A percentile compares a stretch with the other conserved stretches of the same genome.
These are phyloP conservation scores for Antheraea mylitta DNA, from an alignment of 1,140 invertebrate species.

Conservation along the genomic window DNA sequence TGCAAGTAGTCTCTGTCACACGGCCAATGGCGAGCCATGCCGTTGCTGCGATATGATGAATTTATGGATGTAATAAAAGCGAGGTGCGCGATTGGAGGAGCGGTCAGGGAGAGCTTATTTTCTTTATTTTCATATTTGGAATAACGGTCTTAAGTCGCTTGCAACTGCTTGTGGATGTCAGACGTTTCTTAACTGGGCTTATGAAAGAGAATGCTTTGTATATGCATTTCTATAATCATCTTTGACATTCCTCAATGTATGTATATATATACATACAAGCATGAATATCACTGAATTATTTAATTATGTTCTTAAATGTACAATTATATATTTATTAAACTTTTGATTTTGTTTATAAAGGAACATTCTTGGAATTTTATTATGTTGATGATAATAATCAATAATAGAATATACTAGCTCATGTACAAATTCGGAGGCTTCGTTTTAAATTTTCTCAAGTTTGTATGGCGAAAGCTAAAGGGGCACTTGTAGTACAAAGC, in stretches of 20 bases:
- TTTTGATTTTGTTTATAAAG: no score
- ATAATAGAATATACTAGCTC: background rate
- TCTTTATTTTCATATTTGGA: conserved; percentile 78
- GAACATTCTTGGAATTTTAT: no score
- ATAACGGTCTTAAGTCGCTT: conserved; percentile 62
- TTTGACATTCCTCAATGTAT: no score
- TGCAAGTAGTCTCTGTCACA: conserved; percentile 61
- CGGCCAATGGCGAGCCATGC: conserved; percentile 77
- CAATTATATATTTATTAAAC: background rate
- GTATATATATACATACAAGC: no score
- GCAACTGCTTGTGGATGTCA: conserved; percentile 28
- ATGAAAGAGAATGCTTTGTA: background rate
- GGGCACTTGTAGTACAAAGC: conserved; percentile 61
- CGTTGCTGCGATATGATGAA: conserved; percentile 79
- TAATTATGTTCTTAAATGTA: background rate
- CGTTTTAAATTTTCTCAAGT: conserved; percentile 39
- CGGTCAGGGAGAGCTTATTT: conserved; percentile 70
- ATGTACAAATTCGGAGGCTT: conserved; percentile 10
- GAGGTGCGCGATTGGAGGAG: conserved; percentile 78
- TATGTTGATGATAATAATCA: no score
- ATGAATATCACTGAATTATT: no score
- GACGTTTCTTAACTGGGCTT: conserved; percentile 28
- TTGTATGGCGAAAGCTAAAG: conserved; percentile 43
- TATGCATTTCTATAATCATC: background rate
- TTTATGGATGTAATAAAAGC: conserved; percentile 83